phyloP scores from a whole-genome alignment of 2,888 invertebrate species.

The Zeuzera pyrina region DNA sequence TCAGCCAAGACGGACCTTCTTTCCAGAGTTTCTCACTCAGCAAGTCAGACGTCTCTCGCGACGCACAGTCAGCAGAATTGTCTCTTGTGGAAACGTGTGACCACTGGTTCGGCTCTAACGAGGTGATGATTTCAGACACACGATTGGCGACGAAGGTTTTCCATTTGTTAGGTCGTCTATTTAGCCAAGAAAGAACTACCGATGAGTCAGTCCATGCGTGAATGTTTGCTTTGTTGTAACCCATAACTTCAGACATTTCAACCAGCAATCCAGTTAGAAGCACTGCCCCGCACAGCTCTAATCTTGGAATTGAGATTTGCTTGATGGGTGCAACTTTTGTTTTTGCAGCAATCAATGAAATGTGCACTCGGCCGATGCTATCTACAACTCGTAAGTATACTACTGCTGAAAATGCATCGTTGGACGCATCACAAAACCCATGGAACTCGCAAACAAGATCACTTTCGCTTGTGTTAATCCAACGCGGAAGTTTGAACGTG shows the following conservation, averaged over 20 bases:
- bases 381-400: constrained; percentile 7
- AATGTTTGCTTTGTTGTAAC: constrained; percentile 4
- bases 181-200: constrained; percentile 12
- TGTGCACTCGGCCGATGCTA: constrained; percentile 1
- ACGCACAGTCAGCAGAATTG: constrained; percentile 13
- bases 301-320: constrained; percentile 5
- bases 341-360: constrained; percentile 3
- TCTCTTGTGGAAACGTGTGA: constrained; percentile 8
- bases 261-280: constrained; percentile 9
- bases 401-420: constrained; percentile 7
- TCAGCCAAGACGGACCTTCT: constrained; percentile 5
- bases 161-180: constrained; percentile 12
- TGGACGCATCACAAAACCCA: constrained; percentile 9
- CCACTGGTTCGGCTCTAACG: constrained; percentile 4
- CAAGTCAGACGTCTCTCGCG: constrained; percentile 9
- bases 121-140: constrained; percentile 7
- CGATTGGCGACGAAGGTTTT: constrained; percentile 12
- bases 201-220: constrained; percentile 12
- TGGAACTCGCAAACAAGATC: constrained; percentile 6
- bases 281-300: constrained; percentile 11
- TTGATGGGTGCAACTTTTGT: constrained; percentile 8
- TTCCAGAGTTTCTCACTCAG: constrained; percentile 6
- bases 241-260: constrained; percentile 9
- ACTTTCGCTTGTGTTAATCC: constrained; percentile 5
- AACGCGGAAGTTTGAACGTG: constrained; percentile 5